A percentile compares a stretch with the other conserved stretches of the same genome.
phyloP scores from a whole-genome alignment of 2,888 invertebrate species.

The Boloria selene region DNA sequence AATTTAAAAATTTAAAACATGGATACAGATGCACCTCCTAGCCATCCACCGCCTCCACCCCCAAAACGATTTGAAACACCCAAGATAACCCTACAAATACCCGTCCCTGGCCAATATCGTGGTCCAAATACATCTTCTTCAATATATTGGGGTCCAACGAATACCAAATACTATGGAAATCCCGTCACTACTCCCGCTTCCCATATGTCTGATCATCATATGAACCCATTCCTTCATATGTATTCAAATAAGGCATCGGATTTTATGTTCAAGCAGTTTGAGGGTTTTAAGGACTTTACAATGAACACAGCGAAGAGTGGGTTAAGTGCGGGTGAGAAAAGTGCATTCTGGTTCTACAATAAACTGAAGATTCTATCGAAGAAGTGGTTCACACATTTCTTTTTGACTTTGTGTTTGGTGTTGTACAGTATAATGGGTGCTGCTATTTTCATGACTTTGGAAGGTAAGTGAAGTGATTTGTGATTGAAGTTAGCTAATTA shows the following conservation, averaged over 20 bases:
- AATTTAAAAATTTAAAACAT: slow-evolving; percentile 42
- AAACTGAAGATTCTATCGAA: slow-evolving; percentile 89
- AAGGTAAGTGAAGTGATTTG: slow-evolving; percentile 82
- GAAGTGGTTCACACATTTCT: slow-evolving; percentile 95
- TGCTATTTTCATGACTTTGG: slow-evolving; percentile 88
- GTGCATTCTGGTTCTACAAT: slow-evolving; percentile 90
- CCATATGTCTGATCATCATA: slow-evolving; percentile 64
- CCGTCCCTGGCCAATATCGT: slow-evolving; percentile 47
- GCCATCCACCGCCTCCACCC: slow-evolving; percentile 66
- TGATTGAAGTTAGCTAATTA: neutral
- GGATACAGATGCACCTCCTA: slow-evolving; percentile 63
- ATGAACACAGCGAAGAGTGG: slow-evolving; percentile 88
- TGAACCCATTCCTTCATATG: slow-evolving; percentile 71
- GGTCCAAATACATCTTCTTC: slow-evolving; percentile 54
- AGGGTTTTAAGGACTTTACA: slow-evolving; percentile 89
- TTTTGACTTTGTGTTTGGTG: slow-evolving; percentile 89
- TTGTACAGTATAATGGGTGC: slow-evolving; percentile 93
- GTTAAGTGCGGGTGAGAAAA: slow-evolving; percentile 91
- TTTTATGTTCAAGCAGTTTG: slow-evolving; percentile 91
- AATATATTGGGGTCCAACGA: slow-evolving; percentile 46
- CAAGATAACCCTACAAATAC: slow-evolving; percentile 79
- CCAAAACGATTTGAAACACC: slow-evolving; percentile 65
- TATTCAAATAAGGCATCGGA: slow-evolving; percentile 87
- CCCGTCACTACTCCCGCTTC: slow-evolving; percentile 56
- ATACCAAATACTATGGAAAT: slow-evolving; percentile 56